Base-by-base conservation (phyloP, 2,888 invertebrate species). In the Galerucella calmariensis region DNA sequence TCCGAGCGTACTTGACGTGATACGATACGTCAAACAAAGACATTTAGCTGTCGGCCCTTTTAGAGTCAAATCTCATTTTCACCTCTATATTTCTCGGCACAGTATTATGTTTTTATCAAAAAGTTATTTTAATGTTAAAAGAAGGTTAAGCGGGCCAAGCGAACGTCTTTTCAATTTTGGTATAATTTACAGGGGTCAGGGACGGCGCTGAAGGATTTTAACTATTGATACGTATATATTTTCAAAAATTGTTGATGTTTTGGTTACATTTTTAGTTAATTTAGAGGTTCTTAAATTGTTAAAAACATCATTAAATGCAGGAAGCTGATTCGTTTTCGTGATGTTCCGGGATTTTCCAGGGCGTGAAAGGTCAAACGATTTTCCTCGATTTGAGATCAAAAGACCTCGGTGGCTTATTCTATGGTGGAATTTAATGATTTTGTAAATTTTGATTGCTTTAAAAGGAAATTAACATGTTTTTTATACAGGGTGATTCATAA, bases 1-100 rank as follows among this genome's bases (percentile, higher is more conserved):
- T 72, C 72, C 48, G 8, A 11, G 44, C 70, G 48, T 35, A 56
- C 56, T 65, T 56, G 59, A 65, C 56, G 16, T 69, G 51, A 48
- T 24, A 46, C 48, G 16, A 41, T 27, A 72, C 44, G 61, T 68
- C 66, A 67, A 35, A 61, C 51, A 20, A 66, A 35, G 44, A 44
- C 44, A 27, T 46, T 65, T 65, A 5, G 9, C 63, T 41, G 16
- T 9, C 63, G 63, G 44, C 44, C n/a, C 44, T 16, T 63, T 63
- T 63, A 44, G 41, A 62, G 62, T n/a, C 62, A 16, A 62, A 1
- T 58, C 24, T 24, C 61, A 10, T 61, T 61, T 10, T 44, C 16
- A 63, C 63, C n/a, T 63, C n/a, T 35, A 10, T 27, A 44, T 44
- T 16, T 44, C n/a, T 63, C 16, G 5, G 16, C 16, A 41, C 44